Evolutionary conservation across 2,888 invertebrate species (phyloP), one percentile per base, ranked within the genome.

Genomic region (Horisme vitalbata): DNA sequence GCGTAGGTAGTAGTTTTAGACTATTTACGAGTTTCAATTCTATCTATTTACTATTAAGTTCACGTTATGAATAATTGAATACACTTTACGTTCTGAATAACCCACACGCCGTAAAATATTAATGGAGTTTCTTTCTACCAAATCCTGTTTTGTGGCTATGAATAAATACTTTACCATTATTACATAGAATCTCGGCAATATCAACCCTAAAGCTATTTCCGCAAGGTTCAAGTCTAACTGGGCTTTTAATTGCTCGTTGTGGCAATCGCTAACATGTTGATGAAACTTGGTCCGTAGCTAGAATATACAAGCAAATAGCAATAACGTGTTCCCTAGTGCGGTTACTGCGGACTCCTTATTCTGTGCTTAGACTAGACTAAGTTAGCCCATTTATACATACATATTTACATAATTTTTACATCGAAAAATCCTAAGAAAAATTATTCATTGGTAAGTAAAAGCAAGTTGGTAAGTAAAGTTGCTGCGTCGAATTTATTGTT

Each of bases 1-100:
- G n/a, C n/a, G n/a, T n/a, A n/a, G n/a, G n/a, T n/a, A n/a, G n/a
- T n/a, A n/a, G n/a, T n/a, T n/a, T n/a, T n/a, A n/a, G n/a, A n/a
- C 18, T 6, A 28, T 14, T 8, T 12, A 1, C 6, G 4, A 37
- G 26, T 28, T 28, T 27, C 27, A 12, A 5, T 11, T 37, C 6
- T 27, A 11, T 4, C 0, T 6, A 23, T 4, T 14, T 8, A 15
- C 24, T n/a, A 26, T 27, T 11, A 10, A 9, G 3, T 7, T 13
- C 7, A 14, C 12, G 32, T 64, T 61, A 62, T 76, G 63, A 75
- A 75, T 75, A 71, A 73, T 75, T 72, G 55, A 74, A 62, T 57
- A 60, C 57, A 63, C 57, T 61, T 59, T 58, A 64, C 55, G 59
- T 59, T 59, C 48, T 54, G 61, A 57, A 62, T 55, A 59, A 55